phyloP scores from a whole-genome alignment of 2,797 vertebrate species.

The Parambassis ranga region DNA sequence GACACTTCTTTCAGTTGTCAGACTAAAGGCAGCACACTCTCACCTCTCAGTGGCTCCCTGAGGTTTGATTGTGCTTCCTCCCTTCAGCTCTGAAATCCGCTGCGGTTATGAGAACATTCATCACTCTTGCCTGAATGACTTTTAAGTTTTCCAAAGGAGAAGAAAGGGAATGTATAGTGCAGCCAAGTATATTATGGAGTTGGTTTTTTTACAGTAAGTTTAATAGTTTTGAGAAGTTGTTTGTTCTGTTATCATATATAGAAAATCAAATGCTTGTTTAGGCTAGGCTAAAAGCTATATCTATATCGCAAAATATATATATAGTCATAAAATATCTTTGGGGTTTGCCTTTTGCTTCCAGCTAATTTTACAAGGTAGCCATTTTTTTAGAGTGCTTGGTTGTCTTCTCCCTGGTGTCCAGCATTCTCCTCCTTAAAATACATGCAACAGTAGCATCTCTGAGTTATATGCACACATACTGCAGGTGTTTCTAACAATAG shows the following conservation, averaged over 20 bases:
- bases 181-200: slow-evolving; percentile 20
- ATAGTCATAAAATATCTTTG: too few relatives aligned
- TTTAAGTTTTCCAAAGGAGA: slow-evolving; percentile 34
- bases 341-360: too few relatives aligned
- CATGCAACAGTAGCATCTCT: too few relatives aligned
- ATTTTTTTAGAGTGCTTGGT: too few relatives aligned
- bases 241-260: neutral
- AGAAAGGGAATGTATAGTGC: slow-evolving; percentile 7
- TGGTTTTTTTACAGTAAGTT: neutral
- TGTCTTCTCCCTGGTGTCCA: too few relatives aligned
- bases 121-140: slow-evolving; percentile 41
- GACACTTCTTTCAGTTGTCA: slow-evolving; percentile 42
- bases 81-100: slow-evolving; percentile 39
- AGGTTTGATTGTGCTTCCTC: slow-evolving; percentile 63
- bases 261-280: too few relatives aligned
- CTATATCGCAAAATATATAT: too few relatives aligned
- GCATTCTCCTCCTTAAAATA: too few relatives aligned
- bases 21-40: slow-evolving; percentile 32
- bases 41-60: slow-evolving; percentile 43
- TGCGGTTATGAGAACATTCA: slow-evolving; percentile 56
- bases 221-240: neutral
- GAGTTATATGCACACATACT: neutral
- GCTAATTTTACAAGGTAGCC: too few relatives aligned
- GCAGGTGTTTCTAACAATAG: slow-evolving; percentile 36
- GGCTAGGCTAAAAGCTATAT: too few relatives aligned